Evolutionary conservation across 2,888 invertebrate species (phyloP).

Genomic region (Phrixothrix hirtus): DNA sequence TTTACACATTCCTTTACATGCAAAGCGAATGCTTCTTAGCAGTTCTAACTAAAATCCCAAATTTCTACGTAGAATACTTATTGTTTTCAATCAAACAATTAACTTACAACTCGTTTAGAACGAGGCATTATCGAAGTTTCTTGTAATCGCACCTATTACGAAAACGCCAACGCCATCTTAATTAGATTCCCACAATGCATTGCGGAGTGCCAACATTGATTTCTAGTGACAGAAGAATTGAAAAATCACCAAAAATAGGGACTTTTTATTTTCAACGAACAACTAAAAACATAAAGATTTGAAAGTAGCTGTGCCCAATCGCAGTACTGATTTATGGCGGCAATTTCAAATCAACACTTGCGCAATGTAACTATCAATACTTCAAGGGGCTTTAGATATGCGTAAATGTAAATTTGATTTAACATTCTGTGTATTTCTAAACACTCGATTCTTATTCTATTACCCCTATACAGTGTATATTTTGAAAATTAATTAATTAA

Average conservation of each 20-base stretch:
- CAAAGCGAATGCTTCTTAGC: too few relatives aligned
- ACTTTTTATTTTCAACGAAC: conserved; percentile 43
- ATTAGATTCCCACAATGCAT: conserved; percentile 49
- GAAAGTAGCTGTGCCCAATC: conserved; percentile 4
- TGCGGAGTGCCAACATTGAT: conserved; percentile 56
- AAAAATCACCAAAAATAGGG: conserved; percentile 55
- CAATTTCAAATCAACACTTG: conserved; percentile 8
- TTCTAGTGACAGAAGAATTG: conserved; percentile 55
- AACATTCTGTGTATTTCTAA: too few relatives aligned
- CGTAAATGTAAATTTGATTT: too few relatives aligned
- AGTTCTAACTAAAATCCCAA: too few relatives aligned
- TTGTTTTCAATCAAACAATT: conserved; percentile 33
- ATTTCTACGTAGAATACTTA: conserved; percentile 43
- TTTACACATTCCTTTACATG: conserved; percentile 43
- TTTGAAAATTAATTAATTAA: too few relatives aligned
- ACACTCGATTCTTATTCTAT: too few relatives aligned
- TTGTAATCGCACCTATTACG: conserved; percentile 20
- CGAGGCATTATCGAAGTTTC: conserved; percentile 50
- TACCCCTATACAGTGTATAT: too few relatives aligned
- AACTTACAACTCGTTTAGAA: conserved; percentile 55
- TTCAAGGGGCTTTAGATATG: too few relatives aligned
- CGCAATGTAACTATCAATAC: too few relatives aligned
- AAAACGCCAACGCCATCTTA: conserved; percentile 51
- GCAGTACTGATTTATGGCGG: background rate
- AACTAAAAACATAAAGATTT: conserved; percentile 17